Conservation (phyloP, 2,888 invertebrate genomes). For the Neoitamus cyanurus region DNA sequence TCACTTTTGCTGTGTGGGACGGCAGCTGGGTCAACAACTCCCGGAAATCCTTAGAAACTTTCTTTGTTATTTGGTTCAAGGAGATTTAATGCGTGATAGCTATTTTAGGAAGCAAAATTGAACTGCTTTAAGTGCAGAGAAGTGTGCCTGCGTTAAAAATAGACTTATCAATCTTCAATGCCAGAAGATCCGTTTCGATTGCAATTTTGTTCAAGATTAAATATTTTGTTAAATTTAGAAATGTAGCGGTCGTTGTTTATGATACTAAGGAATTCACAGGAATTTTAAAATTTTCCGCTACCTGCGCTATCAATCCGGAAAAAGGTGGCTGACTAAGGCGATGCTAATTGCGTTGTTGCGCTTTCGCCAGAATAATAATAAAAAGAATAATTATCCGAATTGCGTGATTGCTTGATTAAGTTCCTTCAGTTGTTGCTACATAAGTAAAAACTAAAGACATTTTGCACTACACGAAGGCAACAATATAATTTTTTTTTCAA, state of each 20-base stretch:
- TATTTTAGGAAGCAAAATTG: conserved; percentile 6
- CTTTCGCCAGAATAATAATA: not conserved
- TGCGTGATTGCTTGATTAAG: not conserved
- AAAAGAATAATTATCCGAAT: not conserved
- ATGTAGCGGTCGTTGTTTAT: not conserved
- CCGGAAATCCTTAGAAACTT: not conserved
- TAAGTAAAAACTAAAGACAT: not conserved
- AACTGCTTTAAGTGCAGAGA: not conserved
- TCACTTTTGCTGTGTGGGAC: not conserved
- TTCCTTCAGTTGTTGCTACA: not conserved
- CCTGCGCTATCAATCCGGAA: not conserved
- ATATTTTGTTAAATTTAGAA: not conserved
- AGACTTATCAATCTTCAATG: not conserved
- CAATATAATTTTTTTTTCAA: not conserved
- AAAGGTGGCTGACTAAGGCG: not conserved
- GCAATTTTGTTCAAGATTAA: not conserved
- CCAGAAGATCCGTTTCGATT: not conserved
- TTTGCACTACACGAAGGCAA: not conserved
- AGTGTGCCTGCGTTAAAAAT: not conserved
- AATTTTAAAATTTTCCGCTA: not conserved
- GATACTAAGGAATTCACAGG: not conserved
- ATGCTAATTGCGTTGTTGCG: not conserved
- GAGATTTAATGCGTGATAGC: not conserved
- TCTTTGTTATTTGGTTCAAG: conserved; percentile 1
- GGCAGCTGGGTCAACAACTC: conserved; percentile 20